Evolutionary conservation across 2,888 invertebrate species (phyloP), one percentile per base, ranked within the genome.

Genomic region (Trissoscelio sp.): DNA sequence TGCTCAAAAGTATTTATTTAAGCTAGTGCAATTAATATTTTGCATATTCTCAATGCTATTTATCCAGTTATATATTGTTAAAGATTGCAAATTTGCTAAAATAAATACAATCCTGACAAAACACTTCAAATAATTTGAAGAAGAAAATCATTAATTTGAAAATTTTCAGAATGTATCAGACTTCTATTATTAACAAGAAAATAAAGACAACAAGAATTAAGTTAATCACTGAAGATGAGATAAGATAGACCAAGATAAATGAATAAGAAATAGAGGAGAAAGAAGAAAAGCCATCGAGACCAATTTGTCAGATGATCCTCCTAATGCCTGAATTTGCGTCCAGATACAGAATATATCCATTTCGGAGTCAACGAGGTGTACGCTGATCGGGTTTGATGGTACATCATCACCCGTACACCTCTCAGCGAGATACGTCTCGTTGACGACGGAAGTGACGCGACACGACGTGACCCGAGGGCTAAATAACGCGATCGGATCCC

Each of bases 401-500:
- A 86, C 88, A 86, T 89, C 89, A 86, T 88, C 89, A 87, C 88
- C 86, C 87, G 86, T 79, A 84, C 86, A 85, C 85, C 64, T 72
- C 85, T 86, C 80, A 83, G 84, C 82, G 83, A 74, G 84, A 84
- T 82, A 83, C 79, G 82, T 83, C 83, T 82, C 83, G 83, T 87
- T 83, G 85, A 87, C 86, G 87, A 87, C 86, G 87, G 83, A 86
- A 87, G 86, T 87, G 89, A 88, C 85, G 80, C 81, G 83, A 69
- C 82, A 70, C 46, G 70, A 80, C 81, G 85, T 83, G 86, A 84
- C 85, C 85, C 83, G 83, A 82, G 83, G 85, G 86, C 86, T 86
- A 88, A 87, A 87, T 85, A 87, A 87, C 87, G 86, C 86, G 79
- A 69, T 83, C 83, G 84, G 73, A 66, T 79, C 67, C 55, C 73